Percentiles rank a stretch among this genome's conserved stretches.
Evolutionary conservation across 1,140 invertebrate species (phyloP).

Genomic region (Triops longicaudatus): DNA sequence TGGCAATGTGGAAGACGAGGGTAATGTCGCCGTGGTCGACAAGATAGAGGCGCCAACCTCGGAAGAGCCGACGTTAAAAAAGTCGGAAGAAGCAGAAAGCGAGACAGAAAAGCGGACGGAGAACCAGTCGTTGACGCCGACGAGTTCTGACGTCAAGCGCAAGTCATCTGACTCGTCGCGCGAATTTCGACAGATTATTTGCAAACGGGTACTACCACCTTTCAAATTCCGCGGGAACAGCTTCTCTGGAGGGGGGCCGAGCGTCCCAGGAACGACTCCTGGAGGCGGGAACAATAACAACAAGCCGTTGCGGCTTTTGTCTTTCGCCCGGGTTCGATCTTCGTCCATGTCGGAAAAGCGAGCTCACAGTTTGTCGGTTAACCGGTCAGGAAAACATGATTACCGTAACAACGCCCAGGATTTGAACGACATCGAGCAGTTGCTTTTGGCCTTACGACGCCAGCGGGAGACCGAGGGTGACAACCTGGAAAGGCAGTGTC

Average conservation of each 20-base stretch:
- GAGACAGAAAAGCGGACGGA: no score
- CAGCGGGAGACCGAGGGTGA: slow-evolving; percentile 4
- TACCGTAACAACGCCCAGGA: slow-evolving; percentile 23
- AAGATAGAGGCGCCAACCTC: no score
- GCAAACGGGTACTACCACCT: not conserved
- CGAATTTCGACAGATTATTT: not conserved
- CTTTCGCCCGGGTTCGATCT: not conserved
- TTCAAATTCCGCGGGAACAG: slow-evolving; percentile 5
- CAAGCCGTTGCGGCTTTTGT: not conserved
- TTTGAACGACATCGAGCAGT: slow-evolving; percentile 12
- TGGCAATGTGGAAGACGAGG: no score
- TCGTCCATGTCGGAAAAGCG: not conserved
- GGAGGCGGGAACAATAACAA: not conserved
- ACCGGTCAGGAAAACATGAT: slow-evolving; percentile 24
- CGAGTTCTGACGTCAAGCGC: not conserved
- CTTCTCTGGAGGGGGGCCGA: not conserved
- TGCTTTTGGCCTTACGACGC: slow-evolving; percentile 13
- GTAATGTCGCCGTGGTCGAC: no score
- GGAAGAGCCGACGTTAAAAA: not conserved
- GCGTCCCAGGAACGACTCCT: not conserved
- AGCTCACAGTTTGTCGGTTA: not conserved
- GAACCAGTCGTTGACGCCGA: not conserved
- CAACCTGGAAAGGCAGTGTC: slow-evolving; percentile 20
- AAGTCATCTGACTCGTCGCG: not conserved
- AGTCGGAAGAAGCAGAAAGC: not conserved